Evolutionary conservation across 2,888 invertebrate species (phyloP).

Genomic region (Aelia acuminata): DNA sequence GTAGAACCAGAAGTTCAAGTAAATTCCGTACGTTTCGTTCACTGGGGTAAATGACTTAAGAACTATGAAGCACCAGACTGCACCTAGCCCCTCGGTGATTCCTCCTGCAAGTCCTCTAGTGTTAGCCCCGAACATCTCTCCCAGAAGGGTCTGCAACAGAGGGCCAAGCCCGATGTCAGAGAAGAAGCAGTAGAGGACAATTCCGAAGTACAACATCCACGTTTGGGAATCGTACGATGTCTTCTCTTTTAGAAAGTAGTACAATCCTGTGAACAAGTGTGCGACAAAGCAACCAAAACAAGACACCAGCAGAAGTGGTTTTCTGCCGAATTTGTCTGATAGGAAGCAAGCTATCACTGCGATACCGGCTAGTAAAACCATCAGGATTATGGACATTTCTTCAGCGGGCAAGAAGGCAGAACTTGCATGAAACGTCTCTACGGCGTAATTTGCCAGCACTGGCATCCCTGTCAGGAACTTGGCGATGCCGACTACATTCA

Average conservation of each 20-base stretch:
- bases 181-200: slow-evolving; percentile 61
- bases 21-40: slow-evolving; percentile 64
- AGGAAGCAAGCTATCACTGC: slow-evolving; percentile 57
- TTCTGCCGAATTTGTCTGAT: slow-evolving; percentile 61
- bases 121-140: slow-evolving; percentile 65
- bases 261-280: slow-evolving; percentile 60
- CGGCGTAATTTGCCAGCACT: slow-evolving; percentile 55
- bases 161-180: slow-evolving; percentile 60
- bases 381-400: slow-evolving; percentile 54
- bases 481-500: slow-evolving; percentile 43
- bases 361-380: slow-evolving; percentile 40
- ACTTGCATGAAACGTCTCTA: slow-evolving; percentile 55
- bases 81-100: slow-evolving; percentile 62
- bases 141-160: slow-evolving; percentile 65
- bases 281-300: slow-evolving; percentile 56
- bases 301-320: slow-evolving; percentile 60
- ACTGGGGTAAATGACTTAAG: slow-evolving; percentile 65
- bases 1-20: slow-evolving; percentile 64
- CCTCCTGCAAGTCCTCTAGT: slow-evolving; percentile 65
- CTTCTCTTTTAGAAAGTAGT: slow-evolving; percentile 62
- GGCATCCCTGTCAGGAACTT: slow-evolving; percentile 57
- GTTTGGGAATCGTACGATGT: slow-evolving; percentile 53
- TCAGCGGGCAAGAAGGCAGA: not conserved
- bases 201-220: slow-evolving; percentile 62
- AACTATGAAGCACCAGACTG: slow-evolving; percentile 63